Conservation (phyloP, 2,888 invertebrate species). For the Chrysolina americana region DNA sequence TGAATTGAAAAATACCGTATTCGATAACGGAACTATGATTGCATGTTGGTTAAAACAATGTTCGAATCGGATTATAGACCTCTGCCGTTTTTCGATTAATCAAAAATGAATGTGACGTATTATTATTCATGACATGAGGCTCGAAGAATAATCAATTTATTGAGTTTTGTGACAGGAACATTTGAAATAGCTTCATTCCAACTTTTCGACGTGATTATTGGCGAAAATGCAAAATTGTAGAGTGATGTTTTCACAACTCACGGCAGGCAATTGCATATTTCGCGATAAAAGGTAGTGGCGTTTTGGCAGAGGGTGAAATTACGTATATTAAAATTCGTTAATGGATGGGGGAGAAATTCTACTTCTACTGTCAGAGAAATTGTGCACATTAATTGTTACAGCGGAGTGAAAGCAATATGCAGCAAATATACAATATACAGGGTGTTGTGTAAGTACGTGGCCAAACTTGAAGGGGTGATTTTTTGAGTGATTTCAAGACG, state of each 20-base stretch:
- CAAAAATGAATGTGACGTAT: constrained; percentile 15
- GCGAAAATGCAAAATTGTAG: background rate
- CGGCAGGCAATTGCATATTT: background rate
- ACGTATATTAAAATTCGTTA: too few relatives aligned
- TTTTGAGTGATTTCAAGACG: too few relatives aligned
- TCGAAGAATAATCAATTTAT: background rate
- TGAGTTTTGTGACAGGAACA: constrained; percentile 3
- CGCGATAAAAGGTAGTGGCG: background rate
- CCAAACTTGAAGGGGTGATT: too few relatives aligned
- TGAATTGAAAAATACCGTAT: constrained; percentile 1
- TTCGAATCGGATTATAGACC: constrained; percentile 14
- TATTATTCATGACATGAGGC: constrained; percentile 1
- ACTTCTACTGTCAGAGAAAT: too few relatives aligned
- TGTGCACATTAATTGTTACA: too few relatives aligned
- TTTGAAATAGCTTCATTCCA: background rate
- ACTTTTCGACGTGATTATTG: background rate
- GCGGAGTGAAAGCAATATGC: too few relatives aligned
- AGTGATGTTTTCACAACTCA: constrained; percentile 8
- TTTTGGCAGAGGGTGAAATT: background rate
- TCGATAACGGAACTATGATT: constrained; percentile 2
- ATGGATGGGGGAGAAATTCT: too few relatives aligned
- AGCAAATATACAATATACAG: too few relatives aligned
- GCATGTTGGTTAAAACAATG: constrained; percentile 19
- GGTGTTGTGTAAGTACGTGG: too few relatives aligned
- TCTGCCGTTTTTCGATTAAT: constrained; percentile 13